Conservation (phyloP, 2,113 vertebrate genomes). For the Vimba vimba region DNA sequence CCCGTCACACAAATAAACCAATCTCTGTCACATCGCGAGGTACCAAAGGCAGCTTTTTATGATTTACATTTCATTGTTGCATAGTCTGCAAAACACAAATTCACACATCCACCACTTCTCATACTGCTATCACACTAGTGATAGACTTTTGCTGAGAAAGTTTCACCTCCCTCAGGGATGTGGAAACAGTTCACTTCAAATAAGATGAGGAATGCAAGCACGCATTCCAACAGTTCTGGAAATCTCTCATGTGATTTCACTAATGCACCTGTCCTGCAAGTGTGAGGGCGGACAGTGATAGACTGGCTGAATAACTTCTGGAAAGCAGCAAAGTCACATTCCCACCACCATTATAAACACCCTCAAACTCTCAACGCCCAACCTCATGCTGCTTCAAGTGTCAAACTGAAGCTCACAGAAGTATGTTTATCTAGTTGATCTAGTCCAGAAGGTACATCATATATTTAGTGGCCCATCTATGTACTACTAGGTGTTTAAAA, state of each 20-base stretch:
- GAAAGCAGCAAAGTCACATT: neutral
- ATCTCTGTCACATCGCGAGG: neutral
- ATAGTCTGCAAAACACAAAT: neutral
- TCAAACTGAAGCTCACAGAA: neutral
- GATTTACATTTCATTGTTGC: too few relatives aligned
- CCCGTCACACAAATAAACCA: neutral
- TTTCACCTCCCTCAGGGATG: neutral
- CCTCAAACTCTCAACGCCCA: neutral
- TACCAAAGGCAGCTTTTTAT: neutral
- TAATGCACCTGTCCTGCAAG: neutral
- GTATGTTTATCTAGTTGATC: neutral
- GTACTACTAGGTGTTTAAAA: neutral
- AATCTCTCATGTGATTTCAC: neutral
- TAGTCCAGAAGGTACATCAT: neutral
- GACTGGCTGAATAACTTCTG: neutral
- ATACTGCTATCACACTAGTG: neutral
- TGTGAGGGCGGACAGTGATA: neutral
- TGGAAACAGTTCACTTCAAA: neutral
- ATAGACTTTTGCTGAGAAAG: neutral
- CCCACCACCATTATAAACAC: conserved; percentile 2
- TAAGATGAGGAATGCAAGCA: neutral
- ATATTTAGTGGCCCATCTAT: neutral
- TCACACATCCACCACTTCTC: neutral
- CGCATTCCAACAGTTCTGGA: too few relatives aligned
- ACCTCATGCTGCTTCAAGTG: neutral